Percentiles rank a stretch among this genome's conserved stretches.
Evolutionary conservation across 1,140 invertebrate genomes (phyloP).

Genomic region (Eulimnadia texana): DNA sequence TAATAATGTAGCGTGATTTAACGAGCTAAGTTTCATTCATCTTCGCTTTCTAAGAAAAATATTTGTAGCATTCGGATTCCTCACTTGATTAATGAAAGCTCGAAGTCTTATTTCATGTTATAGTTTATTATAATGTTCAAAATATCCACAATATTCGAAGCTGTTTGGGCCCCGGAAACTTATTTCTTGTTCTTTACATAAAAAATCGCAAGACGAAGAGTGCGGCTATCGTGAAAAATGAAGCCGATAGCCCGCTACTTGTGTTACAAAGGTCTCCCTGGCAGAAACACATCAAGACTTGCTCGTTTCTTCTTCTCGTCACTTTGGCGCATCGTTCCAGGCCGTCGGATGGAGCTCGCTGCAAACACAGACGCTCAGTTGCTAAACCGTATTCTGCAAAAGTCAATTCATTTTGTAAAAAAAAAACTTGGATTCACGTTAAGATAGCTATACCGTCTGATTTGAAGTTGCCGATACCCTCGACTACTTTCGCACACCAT

Average conservation of each 20-base stretch:
- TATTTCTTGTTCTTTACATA: background rate
- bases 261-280: slow-evolving; percentile 74
- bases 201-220: background rate
- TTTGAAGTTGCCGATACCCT: slow-evolving; percentile 35
- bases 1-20: too few relatives aligned
- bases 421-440: too few relatives aligned
- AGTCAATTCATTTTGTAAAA: too few relatives aligned
- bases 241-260: background rate
- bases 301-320: slow-evolving; percentile 53
- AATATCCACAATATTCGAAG: too few relatives aligned
- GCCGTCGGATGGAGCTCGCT: slow-evolving; percentile 66
- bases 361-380: slow-evolving; percentile 70
- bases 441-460: slow-evolving; percentile 13
- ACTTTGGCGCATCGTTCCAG: slow-evolving; percentile 78
- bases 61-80: too few relatives aligned
- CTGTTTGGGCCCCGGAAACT: too few relatives aligned
- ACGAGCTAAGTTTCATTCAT: too few relatives aligned
- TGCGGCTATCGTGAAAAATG: background rate
- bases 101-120: too few relatives aligned
- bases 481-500: slow-evolving; percentile 83
- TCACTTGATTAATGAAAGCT: too few relatives aligned
- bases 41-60: too few relatives aligned
- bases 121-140: too few relatives aligned
- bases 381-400: slow-evolving; percentile 68
- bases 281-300: slow-evolving; percentile 80